These are phyloP conservation scores for Corticium candelabrum DNA, from an alignment of 37 sponge, comb jelly and placozoan genomes.

Conservation along the genomic window DNA sequence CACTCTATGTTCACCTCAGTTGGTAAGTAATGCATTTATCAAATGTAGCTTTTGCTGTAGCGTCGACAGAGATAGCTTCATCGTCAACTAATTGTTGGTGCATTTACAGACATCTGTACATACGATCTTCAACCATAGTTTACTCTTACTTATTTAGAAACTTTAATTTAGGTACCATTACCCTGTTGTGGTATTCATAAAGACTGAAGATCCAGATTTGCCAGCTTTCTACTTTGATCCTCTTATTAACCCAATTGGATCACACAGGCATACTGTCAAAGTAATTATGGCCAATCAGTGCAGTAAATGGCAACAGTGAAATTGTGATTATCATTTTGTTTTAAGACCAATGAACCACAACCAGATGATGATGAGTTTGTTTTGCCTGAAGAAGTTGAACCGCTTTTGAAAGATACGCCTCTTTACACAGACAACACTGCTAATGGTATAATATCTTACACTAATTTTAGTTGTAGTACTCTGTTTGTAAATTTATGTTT, in stretches of 20 bases:
- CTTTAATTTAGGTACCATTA: slow-evolving; percentile 79
- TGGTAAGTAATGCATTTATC: slow-evolving; percentile 60
- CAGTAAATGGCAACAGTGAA: not conserved
- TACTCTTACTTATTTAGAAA: too few species aligned
- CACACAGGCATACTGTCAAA: slow-evolving; percentile 72
- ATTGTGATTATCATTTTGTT: not conserved
- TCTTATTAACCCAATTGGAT: slow-evolving; percentile 92
- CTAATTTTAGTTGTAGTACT: not conserved
- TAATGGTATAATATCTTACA: slow-evolving; percentile 45
- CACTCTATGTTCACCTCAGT: slow-evolving; percentile 92
- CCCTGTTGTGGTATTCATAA: slow-evolving; percentile 95
- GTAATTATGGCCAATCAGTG: not conserved
- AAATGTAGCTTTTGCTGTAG: not conserved
- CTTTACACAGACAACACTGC: slow-evolving; percentile 99
- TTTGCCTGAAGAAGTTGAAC: slow-evolving; percentile 75
- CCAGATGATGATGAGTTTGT: slow-evolving; percentile 85
- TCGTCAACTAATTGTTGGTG: too few species aligned
- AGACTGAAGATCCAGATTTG: slow-evolving; percentile 99
- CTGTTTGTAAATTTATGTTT: not conserved
- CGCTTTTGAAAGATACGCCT: slow-evolving; percentile 77
- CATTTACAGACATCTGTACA: too few species aligned
- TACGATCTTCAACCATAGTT: too few species aligned
- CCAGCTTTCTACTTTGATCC: slow-evolving; percentile 99
- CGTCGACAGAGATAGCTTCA: too few species aligned
- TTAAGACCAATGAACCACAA: slow-evolving; percentile 49